Evolutionary conservation across 1,140 invertebrate genomes (phyloP).

Genomic region (Lordiphosa clarofinis): DNA sequence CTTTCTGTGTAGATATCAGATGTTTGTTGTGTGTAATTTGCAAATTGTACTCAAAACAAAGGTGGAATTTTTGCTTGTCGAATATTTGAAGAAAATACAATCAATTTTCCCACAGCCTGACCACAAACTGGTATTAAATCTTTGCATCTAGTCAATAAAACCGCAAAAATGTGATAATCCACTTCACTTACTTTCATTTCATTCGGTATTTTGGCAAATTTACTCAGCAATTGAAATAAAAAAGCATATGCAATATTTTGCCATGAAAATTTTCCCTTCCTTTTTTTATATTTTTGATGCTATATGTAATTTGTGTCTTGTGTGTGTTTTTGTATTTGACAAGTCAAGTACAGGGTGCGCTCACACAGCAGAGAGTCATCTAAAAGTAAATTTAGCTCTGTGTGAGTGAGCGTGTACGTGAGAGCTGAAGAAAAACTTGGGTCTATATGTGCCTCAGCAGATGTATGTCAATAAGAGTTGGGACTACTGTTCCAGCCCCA

Average conservation of each 20-base stretch:
- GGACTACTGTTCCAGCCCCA: constrained; percentile 31
- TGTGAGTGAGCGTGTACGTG: constrained; percentile 11
- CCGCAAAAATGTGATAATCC: not conserved
- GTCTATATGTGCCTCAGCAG: constrained; percentile 28
- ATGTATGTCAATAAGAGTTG: constrained; percentile 58
- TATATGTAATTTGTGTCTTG: constrained; percentile 8
- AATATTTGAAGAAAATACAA: too few relatives aligned
- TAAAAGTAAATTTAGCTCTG: constrained; percentile 33
- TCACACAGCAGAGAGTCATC: constrained; percentile 8
- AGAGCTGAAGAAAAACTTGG: constrained; percentile 22
- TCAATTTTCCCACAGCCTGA: too few relatives aligned
- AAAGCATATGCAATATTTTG: constrained; percentile 31
- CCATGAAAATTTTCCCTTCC: not conserved
- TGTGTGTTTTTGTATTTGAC: constrained; percentile 41
- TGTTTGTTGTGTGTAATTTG: too few relatives aligned
- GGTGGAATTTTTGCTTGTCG: too few relatives aligned
- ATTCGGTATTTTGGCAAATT: constrained; percentile 23
- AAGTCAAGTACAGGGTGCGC: constrained; percentile 58
- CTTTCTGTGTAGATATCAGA: too few relatives aligned
- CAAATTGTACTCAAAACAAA: too few relatives aligned
- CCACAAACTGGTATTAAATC: too few relatives aligned
- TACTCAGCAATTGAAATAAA: constrained; percentile 12
- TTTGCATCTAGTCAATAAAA: too few relatives aligned
- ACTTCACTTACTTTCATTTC: constrained; percentile 14
- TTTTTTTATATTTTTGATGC: constrained; percentile 2